Evolutionary conservation across 2,888 invertebrate genomes (phyloP).

Genomic region (Rhamphomyia laevipes): DNA sequence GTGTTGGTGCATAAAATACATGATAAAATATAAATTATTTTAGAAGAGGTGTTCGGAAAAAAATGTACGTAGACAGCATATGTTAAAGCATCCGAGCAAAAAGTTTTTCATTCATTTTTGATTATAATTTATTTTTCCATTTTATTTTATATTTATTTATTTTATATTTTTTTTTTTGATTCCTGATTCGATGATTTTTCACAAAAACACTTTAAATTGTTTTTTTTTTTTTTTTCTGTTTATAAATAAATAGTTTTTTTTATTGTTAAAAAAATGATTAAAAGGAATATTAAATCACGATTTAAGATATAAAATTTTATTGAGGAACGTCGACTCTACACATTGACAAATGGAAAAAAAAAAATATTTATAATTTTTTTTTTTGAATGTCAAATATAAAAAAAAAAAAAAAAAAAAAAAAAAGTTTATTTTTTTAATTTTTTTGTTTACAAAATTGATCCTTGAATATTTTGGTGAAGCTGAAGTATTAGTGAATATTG

Average conservation of each 20-base stretch:
- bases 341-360: too few species aligned
- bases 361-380: too few species aligned
- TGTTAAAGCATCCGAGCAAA: conserved; percentile 29
- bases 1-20: background rate
- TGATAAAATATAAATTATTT: background rate
- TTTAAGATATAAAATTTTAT: too few species aligned
- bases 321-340: too few species aligned
- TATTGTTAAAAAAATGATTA: too few species aligned
- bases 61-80: conserved; percentile 21
- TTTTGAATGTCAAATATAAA: too few species aligned
- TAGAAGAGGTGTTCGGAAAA: background rate
- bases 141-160: conserved; percentile 10
- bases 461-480: too few species aligned
- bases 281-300: too few species aligned
- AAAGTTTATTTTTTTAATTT: too few species aligned
- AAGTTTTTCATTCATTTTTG: conserved; percentile 7
- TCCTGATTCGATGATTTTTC: conserved; percentile 1
- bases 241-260: conserved; percentile 4
- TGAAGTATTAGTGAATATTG: too few species aligned
- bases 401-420: too few species aligned
- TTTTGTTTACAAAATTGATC: too few species aligned
- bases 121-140: conserved; percentile 5
- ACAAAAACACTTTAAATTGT: conserved; percentile 3
- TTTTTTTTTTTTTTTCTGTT: conserved; percentile 11
- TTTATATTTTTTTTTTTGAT: conserved; percentile 7